phyloP scores from a whole-genome alignment of 2,888 invertebrate species.

The Rhorus exstirpatorius region DNA sequence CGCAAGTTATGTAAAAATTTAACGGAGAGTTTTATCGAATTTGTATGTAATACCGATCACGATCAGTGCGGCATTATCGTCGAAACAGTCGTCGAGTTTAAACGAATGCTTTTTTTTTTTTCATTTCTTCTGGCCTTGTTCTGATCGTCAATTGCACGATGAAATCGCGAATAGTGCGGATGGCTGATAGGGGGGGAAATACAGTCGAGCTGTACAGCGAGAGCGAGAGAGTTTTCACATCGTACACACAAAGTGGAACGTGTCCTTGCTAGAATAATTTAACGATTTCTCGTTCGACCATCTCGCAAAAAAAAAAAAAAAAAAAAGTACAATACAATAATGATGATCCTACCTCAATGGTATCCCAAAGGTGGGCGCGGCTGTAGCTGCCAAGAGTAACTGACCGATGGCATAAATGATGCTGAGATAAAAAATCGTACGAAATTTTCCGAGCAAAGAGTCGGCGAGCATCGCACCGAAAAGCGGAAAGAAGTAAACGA shows the following conservation, averaged over 20 bases:
- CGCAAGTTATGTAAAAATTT: conserved; percentile 30
- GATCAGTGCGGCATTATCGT: conserved; percentile 7
- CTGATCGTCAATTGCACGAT: conserved; percentile 28
- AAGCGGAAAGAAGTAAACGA: conserved; percentile 96
- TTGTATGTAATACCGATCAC: neutral
- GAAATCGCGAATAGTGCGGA: neutral
- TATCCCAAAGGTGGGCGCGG: conserved; percentile 89
- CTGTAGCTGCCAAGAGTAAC: conserved; percentile 91
- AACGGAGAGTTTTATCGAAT: conserved; percentile 27
- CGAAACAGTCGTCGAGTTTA: neutral
- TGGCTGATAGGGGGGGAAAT: no score
- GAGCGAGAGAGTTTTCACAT: neutral
- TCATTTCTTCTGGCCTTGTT: conserved; percentile 11
- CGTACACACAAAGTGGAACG: conserved; percentile 51
- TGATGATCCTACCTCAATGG: conserved; percentile 88
- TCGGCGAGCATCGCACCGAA: conserved; percentile 98
- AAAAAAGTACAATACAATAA: no score
- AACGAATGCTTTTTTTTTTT: neutral
- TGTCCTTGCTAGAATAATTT: conserved; percentile 47
- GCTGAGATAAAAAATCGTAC: conserved; percentile 96
- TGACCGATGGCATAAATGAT: conserved; percentile 95
- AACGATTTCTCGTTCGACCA: conserved; percentile 3
- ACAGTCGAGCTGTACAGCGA: neutral
- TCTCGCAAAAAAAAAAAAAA: neutral
- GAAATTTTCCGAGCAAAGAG: conserved; percentile 96